phyloP scores from a whole-genome alignment of 2,888 invertebrate species.

The Cyrtodaria siliqua region DNA sequence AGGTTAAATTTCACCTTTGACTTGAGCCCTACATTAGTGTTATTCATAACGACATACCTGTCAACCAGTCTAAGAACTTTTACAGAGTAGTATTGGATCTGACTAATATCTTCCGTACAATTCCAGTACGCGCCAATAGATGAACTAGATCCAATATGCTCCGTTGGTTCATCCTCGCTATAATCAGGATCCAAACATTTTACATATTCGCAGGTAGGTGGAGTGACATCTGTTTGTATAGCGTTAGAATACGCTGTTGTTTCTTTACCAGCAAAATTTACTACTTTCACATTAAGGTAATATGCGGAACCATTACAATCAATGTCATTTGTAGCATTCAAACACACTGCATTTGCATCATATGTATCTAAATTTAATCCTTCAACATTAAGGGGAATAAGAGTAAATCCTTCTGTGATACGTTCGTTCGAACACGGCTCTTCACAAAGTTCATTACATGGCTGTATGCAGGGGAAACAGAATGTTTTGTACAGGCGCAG shows the following conservation, averaged over 20 bases:
- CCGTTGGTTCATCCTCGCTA: slow-evolving; percentile 66
- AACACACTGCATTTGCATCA: slow-evolving; percentile 14
- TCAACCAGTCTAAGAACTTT: slow-evolving; percentile 41
- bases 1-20: slow-evolving; percentile 33
- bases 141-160: slow-evolving; percentile 67
- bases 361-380: slow-evolving; percentile 18
- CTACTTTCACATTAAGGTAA: slow-evolving; percentile 64
- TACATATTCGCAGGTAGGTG: slow-evolving; percentile 64
- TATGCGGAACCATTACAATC: slow-evolving; percentile 58
- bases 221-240: slow-evolving; percentile 68
- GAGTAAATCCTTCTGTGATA: slow-evolving; percentile 41
- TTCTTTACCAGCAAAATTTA: slow-evolving; percentile 68
- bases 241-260: slow-evolving; percentile 62
- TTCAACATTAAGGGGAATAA: slow-evolving; percentile 29
- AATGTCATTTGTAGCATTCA: slow-evolving; percentile 23
- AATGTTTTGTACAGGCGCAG: slow-evolving; percentile 44
- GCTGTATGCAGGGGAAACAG: slow-evolving; percentile 58
- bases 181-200: slow-evolving; percentile 70
- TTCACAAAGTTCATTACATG: slow-evolving; percentile 59
- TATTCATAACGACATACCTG: slow-evolving; percentile 35
- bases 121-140: slow-evolving; percentile 70
- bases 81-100: slow-evolving; percentile 53
- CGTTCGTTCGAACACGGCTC: slow-evolving; percentile 36
- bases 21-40: slow-evolving; percentile 43
- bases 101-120: slow-evolving; percentile 66